Evolutionary conservation across 1,140 invertebrate species (phyloP).

Genomic region (Lerema accius): DNA sequence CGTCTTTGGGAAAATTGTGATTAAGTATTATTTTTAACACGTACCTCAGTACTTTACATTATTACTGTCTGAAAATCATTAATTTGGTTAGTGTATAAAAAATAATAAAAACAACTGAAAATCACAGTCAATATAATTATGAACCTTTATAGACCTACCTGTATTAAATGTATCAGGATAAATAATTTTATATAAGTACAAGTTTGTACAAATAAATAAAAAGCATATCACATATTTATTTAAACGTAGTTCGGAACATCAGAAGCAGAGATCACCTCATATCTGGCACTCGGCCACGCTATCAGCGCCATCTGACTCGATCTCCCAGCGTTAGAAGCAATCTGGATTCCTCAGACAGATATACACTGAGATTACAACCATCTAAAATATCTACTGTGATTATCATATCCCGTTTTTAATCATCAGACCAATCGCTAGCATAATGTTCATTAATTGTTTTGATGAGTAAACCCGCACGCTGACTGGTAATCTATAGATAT

Average conservation of each 20-base stretch:
- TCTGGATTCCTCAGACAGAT: conserved; percentile 37
- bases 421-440: conserved; percentile 1
- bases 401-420: conserved; percentile 24
- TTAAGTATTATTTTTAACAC: no score
- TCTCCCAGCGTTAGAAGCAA: conserved; percentile 45
- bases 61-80: no score
- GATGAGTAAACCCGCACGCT: neutral
- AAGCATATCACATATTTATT: conserved; percentile 20
- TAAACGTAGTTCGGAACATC: conserved; percentile 17
- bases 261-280: conserved; percentile 55
- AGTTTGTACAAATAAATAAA: no score
- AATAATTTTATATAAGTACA: no score
- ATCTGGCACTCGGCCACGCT: conserved; percentile 69
- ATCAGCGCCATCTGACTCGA: conserved; percentile 68
- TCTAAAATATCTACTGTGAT: conserved; percentile 22
- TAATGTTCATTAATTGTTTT: neutral
- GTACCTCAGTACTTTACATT: no score
- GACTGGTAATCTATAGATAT: no score
- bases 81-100: no score
- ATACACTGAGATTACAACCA: conserved; percentile 22
- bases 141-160: no score
- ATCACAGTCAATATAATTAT: no score
- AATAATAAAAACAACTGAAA: no score
- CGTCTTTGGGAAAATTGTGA: no score
- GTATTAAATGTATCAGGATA: no score